phyloP scores from a whole-genome alignment of 2,797 vertebrate species.

The Loris lydekkerianus region DNA sequence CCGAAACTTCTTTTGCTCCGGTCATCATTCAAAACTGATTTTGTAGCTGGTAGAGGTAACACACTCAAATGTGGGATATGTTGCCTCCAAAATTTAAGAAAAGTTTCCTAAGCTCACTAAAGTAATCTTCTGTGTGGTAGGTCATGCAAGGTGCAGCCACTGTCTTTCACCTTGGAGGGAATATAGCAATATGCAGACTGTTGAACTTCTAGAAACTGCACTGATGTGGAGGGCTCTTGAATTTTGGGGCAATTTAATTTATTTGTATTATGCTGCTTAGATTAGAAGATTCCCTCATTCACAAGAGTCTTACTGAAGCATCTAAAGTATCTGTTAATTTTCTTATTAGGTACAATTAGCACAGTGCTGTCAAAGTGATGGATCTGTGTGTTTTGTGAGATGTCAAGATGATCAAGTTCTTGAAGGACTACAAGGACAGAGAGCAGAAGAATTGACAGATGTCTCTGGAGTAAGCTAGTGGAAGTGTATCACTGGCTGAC shows the following conservation, averaged over 20 bases:
- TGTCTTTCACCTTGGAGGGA: background rate
- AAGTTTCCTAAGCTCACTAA: background rate
- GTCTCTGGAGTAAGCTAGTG: background rate
- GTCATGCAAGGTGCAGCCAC: background rate
- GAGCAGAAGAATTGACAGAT: background rate
- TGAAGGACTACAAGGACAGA: background rate
- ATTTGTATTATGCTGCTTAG: too few species aligned
- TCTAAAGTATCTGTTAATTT: constrained; percentile 26
- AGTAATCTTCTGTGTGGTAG: background rate
- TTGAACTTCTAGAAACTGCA: background rate
- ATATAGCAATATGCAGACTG: background rate
- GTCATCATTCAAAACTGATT: background rate
- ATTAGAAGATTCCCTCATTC: background rate
- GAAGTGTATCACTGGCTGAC: background rate
- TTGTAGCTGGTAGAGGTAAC: background rate
- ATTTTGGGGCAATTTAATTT: background rate
- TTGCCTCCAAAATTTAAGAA: background rate
- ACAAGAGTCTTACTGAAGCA: background rate
- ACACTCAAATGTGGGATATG: background rate
- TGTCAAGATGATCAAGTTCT: background rate
- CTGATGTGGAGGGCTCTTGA: background rate
- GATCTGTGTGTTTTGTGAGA: background rate
- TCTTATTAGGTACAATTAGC: background rate
- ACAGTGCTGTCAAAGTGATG: background rate
- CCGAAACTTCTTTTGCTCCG: background rate